These are phyloP conservation scores for Formica aserva DNA, from an alignment of 2,888 invertebrate species.

Conservation along the genomic window DNA sequence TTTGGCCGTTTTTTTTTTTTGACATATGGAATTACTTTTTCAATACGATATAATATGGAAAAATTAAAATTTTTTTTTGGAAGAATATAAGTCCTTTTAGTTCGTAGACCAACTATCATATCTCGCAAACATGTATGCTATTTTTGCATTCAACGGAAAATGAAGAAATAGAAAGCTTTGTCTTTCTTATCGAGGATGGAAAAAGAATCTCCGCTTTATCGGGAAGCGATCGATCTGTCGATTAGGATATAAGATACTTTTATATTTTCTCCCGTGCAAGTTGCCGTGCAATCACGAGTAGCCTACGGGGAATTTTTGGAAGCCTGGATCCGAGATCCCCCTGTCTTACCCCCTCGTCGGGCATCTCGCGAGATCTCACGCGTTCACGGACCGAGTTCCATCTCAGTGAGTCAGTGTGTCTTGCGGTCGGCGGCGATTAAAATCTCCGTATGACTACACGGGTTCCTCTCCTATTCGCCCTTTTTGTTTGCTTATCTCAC, in stretches of 20 bases:
- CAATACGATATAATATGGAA: too few species aligned
- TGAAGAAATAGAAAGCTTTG: too few species aligned
- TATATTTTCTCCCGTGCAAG: background rate
- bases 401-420: constrained; percentile 78
- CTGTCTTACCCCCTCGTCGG: background rate
- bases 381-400: constrained; percentile 74
- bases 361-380: constrained; percentile 61
- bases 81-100: too few species aligned
- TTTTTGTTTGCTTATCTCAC: constrained; percentile 10
- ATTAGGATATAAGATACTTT: background rate
- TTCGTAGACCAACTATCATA: too few species aligned
- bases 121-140: too few species aligned
- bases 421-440: constrained; percentile 67
- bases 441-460: constrained; percentile 69
- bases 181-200: background rate
- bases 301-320: constrained; percentile 50
- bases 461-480: constrained; percentile 47
- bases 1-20: too few species aligned
- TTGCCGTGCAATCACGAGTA: background rate
- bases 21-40: too few species aligned
- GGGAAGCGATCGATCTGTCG: background rate
- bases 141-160: too few species aligned
- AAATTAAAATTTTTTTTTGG: too few species aligned
- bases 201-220: background rate
- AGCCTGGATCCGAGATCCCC: background rate